Base-by-base conservation (phyloP, 2,113 vertebrate genomes). In the Clarias gariepinus region DNA sequence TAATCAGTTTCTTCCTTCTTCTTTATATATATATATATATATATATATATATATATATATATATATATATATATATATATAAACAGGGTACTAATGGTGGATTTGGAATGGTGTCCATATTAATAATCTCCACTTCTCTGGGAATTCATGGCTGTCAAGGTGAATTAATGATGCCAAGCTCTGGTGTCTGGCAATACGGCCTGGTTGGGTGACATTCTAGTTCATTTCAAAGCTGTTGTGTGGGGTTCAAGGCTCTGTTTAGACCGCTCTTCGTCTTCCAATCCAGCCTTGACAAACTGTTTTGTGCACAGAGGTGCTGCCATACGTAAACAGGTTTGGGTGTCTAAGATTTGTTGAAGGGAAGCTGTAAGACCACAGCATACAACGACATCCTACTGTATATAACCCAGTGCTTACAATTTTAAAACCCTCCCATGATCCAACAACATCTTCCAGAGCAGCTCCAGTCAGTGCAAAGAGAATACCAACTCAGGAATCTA, bases 401-500 rank as follows among this genome's bases (percentile, higher is more conserved):
- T 33, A 60, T 11, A 36, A 60, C 4, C 19, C 15, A 30, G 52
- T 78, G 3, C 28, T 33, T 57, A 19, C 15, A 79, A 33, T 47
- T 63, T 13, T 52, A 15, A 61, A 21, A 12, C n/a, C 12, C 1
- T 69, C 7, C 11, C 21, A 23, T 52, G 41, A 61, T 61, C 13
- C 23, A 36, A 25, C 33, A 23, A 84, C 77, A 58, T n/a, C n/a
- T 64, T 9, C 11, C 57, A 63, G 57, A 76, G 15, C 57, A 30
- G 57, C 23, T 30, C 36, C 47, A 61, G 69, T 23, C 15, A 21
- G n/a, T 84, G 33, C 83, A 76, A 28, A 63, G 33, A 52, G 61
- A 61, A 61, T 28, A 52, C 23, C 57, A 79, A 79, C 76, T 66
- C 69, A 79, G 60, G 74, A 57, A 79, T 25, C 47, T 66, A 60